Evolutionary conservation across 2,797 vertebrate species (phyloP).

Genomic region (Enteromius treurensis): DNA sequence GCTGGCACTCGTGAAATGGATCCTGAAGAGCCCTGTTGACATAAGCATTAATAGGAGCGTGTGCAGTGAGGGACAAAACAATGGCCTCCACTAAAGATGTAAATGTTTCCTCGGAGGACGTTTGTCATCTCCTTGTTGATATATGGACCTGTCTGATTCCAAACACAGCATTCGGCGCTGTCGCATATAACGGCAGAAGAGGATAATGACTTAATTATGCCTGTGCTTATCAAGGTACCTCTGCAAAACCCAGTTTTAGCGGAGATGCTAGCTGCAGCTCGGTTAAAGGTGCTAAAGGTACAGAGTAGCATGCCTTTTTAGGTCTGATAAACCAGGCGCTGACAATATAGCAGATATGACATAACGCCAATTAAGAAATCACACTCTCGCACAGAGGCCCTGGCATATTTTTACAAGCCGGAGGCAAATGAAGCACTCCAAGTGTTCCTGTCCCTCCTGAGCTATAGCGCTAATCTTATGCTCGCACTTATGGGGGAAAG

Average conservation of each 20-base stretch:
- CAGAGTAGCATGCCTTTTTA: background rate
- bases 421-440: constrained; percentile 55
- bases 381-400: constrained; percentile 32
- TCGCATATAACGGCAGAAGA: constrained; percentile 16
- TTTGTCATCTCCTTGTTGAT: constrained; percentile 49
- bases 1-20: constrained; percentile 60
- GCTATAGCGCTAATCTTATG: constrained; percentile 53
- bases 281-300: constrained; percentile 38
- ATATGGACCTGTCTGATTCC: constrained; percentile 29
- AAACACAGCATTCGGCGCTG: background rate
- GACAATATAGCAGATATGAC: constrained; percentile 46
- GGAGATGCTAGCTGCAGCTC: constrained; percentile 36
- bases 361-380: constrained; percentile 59
- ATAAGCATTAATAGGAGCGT: constrained; percentile 54
- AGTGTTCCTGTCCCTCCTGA: constrained; percentile 47
- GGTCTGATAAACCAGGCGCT: constrained; percentile 36
- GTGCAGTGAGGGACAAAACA: constrained; percentile 47
- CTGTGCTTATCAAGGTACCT: constrained; percentile 48
- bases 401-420: constrained; percentile 58
- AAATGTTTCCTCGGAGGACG: constrained; percentile 33
- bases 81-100: constrained; percentile 52
- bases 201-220: constrained; percentile 44
- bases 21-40: constrained; percentile 56
- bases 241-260: constrained; percentile 16
- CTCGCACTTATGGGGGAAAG: constrained; percentile 42